Percentiles rank a stretch among this genome's conserved stretches.
phyloP scores from a whole-genome alignment of 30 jellyfish, hydroid and myxozoan species.

The Phacellophora camtschatica region DNA sequence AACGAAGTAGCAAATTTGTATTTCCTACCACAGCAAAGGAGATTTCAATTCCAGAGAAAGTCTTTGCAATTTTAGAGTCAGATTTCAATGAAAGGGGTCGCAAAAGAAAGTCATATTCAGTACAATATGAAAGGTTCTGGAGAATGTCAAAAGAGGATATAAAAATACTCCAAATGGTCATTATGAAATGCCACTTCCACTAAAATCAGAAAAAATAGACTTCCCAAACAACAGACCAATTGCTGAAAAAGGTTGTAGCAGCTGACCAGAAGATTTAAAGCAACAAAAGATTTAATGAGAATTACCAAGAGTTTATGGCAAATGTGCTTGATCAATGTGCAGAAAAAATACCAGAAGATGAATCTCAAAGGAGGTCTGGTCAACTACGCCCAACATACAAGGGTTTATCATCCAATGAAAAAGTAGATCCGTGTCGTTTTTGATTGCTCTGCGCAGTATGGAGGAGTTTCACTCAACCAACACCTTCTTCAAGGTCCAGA shows the following conservation, averaged over 20 bases:
- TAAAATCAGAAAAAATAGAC: background rate
- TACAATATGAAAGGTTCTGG: constrained; percentile 16
- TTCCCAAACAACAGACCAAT: constrained; percentile 22
- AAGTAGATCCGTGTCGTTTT: constrained; percentile 35
- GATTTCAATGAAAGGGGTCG: constrained; percentile 1
- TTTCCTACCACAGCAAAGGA: constrained; percentile 29
- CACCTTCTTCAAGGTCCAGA: constrained; percentile 27
- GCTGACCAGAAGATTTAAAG: constrained; percentile 26
- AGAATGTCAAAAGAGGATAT: background rate
- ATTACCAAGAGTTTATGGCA: constrained; percentile 11
- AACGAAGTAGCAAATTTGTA: constrained; percentile 21
- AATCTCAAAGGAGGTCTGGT: background rate
- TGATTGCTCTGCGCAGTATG: constrained; percentile 31
- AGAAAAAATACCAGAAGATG: constrained; percentile 10
- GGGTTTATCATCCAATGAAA: constrained; percentile 37
- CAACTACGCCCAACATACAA: constrained; percentile 30
- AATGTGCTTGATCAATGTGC: background rate
- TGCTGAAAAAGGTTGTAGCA: constrained; percentile 25
- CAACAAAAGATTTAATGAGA: constrained; percentile 1
- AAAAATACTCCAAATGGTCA: background rate
- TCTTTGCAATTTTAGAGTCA: constrained; percentile 24
- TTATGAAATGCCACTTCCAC: constrained; percentile 31
- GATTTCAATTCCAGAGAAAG: constrained; percentile 18
- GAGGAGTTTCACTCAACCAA: constrained; percentile 23
- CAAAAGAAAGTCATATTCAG: constrained; percentile 3